phyloP scores from a whole-genome alignment of 2,888 invertebrate species.

The Neuroscelio doddi region DNA sequence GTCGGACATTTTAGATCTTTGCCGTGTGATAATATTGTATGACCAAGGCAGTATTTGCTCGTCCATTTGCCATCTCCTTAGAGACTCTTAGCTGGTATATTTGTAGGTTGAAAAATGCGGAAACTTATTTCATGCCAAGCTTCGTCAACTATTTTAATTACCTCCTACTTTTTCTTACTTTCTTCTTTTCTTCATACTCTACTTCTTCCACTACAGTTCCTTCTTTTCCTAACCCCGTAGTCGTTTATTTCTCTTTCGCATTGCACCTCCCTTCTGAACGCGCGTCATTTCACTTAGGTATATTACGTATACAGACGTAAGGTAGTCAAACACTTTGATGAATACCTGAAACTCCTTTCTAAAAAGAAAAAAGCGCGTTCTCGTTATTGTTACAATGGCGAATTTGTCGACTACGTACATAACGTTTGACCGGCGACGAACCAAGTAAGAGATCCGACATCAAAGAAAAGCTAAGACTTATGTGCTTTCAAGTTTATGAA shows the following conservation, averaged over 20 bases:
- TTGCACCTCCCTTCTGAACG: slow-evolving; percentile 7
- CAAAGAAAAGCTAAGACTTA: slow-evolving; percentile 33
- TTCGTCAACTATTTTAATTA: slow-evolving; percentile 26
- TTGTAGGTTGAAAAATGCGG: slow-evolving; percentile 14
- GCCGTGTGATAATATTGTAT: slow-evolving; percentile 44
- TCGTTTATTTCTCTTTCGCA: slow-evolving; percentile 3
- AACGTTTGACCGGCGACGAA: slow-evolving; percentile 32
- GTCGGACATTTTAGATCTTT: slow-evolving; percentile 44
- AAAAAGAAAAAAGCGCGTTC: slow-evolving; percentile 20
- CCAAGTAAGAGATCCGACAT: slow-evolving; percentile 23
- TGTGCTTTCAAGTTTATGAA: slow-evolving; percentile 43
- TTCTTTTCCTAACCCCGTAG: neutral
- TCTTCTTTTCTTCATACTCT: neutral
- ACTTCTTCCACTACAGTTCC: slow-evolving; percentile 5
- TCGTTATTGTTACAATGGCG: slow-evolving; percentile 47
- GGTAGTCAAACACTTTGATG: slow-evolving; percentile 45
- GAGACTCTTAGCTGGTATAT: slow-evolving; percentile 14
- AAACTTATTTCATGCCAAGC: slow-evolving; percentile 20
- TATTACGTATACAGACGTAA: slow-evolving; percentile 45
- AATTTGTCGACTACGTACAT: slow-evolving; percentile 39
- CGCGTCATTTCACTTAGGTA: slow-evolving; percentile 47
- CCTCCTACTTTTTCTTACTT: neutral
- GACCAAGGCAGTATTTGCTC: slow-evolving; percentile 36
- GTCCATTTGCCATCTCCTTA: slow-evolving; percentile 9
- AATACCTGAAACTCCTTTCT: slow-evolving; percentile 36